These are phyloP conservation scores for Drosophila navojoa DNA, from an alignment of 1,140 invertebrate species.

Conservation along the genomic window DNA sequence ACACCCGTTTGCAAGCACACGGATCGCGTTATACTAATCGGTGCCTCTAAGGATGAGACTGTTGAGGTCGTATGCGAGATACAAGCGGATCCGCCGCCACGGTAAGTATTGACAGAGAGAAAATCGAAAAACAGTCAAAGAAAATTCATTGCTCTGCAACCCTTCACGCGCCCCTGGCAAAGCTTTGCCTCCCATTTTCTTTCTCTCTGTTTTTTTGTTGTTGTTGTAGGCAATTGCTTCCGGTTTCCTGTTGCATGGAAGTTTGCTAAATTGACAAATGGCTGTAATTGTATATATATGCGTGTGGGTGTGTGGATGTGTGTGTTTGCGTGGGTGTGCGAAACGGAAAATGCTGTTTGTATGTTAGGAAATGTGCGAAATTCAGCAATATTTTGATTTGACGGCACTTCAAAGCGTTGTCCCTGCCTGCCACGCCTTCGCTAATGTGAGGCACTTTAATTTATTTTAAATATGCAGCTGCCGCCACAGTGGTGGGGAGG, in stretches of 20 bases:
- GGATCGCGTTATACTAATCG: conserved; percentile 91
- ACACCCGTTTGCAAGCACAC: conserved; percentile 90
- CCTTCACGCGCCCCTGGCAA: not conserved
- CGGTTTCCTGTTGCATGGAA: conserved; percentile 77
- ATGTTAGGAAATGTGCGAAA: conserved; percentile 71
- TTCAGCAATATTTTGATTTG: conserved; percentile 62
- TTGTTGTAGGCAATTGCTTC: conserved; percentile 78
- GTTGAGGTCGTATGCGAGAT: conserved; percentile 93
- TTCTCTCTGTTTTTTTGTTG: not conserved
- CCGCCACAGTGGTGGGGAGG: not conserved
- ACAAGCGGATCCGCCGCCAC: conserved; percentile 93
- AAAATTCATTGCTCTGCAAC: not conserved
- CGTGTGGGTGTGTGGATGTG: conserved; percentile 12
- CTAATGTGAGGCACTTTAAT: conserved; percentile 34
- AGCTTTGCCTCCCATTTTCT: not conserved
- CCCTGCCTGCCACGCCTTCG: conserved; percentile 2
- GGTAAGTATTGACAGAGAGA: conserved; percentile 68
- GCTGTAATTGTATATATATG: conserved; percentile 56
- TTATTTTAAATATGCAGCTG: conserved; percentile 59
- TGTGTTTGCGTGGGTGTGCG: conserved; percentile 29
- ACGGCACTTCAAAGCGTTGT: conserved; percentile 35
- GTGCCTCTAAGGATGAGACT: conserved; percentile 92
- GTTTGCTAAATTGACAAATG: conserved; percentile 79
- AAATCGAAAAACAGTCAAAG: not conserved
- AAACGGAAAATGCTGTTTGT: conserved; percentile 73